Base-by-base conservation (phyloP, 92 coral and sea anemone species). In the Palythoa heliodiscus region DNA sequence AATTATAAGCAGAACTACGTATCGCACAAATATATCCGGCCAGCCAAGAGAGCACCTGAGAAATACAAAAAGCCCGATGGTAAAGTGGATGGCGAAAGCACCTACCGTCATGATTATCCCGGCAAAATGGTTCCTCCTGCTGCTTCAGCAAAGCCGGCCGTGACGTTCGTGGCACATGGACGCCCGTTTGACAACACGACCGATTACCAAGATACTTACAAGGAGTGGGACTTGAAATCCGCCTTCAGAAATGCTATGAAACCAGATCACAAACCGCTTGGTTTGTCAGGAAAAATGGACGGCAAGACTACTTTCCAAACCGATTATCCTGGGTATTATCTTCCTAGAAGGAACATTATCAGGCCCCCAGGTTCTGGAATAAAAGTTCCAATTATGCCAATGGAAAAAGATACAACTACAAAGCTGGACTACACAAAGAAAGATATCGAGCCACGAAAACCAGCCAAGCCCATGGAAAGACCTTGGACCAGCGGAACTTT, bases 401-500 rank as follows among this genome's bases (percentile, higher is more conserved):
- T 97, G 99, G 99, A 97, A 87, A 79, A 87, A 19, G 95, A 95
- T 73, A 97, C 99, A n/a, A 97, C 99, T 12, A 97, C 98, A 4
- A 89, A 96, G 83, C 88, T 97, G 40, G 99, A 97, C 82, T 97
- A 97, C 95, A 93, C 98, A 15, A 89, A 87, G 78, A 97, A 97
- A 85, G 88, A 91, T 61, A 89, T 87, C 2, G 80, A 68, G 39
- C 98, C 99, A 48, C 92, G 98, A n/a, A 92, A 93, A 12, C 88
- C 98, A n/a, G 91, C 94, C 57, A 97, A 93, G 79, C 99, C 99
- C 70, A 70, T 63, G 2, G 86, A 93, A 55, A 92, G 93, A 29
- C 98, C 99, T 1, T 61, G 87, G 17, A 93, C 95, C 22, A 87
- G 93, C 39, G 97, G 95, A 43, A 96, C 97, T 3, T 93, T 97